Evolutionary conservation across 2,888 invertebrate genomes (phyloP).

Genomic region (Bursaphelenchus okinawaensis): DNA sequence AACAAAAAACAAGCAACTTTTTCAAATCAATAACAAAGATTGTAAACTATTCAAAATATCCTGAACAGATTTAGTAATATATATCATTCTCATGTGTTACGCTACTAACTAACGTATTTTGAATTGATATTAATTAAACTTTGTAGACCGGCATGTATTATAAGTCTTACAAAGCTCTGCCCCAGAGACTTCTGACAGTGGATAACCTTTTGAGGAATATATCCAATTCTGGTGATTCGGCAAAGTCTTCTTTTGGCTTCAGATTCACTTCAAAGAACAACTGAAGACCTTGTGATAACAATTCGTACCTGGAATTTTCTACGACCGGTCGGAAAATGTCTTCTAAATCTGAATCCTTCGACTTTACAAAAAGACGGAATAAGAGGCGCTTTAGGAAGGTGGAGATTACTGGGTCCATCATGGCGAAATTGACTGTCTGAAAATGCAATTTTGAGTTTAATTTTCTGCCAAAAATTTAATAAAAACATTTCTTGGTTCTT

Average conservation of each 20-base stretch:
- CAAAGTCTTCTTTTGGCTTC: constrained; percentile 13
- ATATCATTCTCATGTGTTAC: no score
- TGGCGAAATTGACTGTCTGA: constrained; percentile 27
- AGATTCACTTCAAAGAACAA: constrained; percentile 26
- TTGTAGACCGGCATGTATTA: no score
- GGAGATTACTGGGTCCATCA: constrained; percentile 11
- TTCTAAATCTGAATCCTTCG: constrained; percentile 17
- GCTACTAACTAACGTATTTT: no score
- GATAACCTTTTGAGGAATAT: constrained; percentile 22
- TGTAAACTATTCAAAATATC: no score
- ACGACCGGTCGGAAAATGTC: constrained; percentile 17
- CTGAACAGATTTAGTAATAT: no score
- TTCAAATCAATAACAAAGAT: no score
- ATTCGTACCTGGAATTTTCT: constrained; percentile 13
- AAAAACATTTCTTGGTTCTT: no score
- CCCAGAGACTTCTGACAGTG: constrained; percentile 18
- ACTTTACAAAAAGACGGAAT: constrained; percentile 13
- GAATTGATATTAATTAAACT: no score
- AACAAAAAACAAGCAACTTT: no score
- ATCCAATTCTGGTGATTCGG: constrained; percentile 11
- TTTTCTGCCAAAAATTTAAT: no score
- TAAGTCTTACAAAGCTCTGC: neutral
- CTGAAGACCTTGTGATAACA: constrained; percentile 26
- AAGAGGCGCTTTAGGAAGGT: constrained; percentile 19
- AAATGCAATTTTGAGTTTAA: neutral